phyloP scores from a whole-genome alignment of 2,888 invertebrate genomes.

The Ceraclea dissimilis region DNA sequence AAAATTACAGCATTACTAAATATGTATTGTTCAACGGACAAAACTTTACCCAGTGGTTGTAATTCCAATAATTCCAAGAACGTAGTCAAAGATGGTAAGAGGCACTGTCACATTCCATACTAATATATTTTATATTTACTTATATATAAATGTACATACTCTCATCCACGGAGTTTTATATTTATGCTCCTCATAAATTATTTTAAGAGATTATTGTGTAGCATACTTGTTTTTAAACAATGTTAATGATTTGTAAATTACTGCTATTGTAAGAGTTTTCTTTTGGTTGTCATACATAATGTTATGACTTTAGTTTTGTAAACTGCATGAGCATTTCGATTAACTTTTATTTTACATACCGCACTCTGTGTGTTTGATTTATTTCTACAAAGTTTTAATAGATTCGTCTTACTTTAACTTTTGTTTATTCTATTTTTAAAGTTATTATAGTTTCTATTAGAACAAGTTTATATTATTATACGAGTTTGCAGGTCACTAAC shows the following conservation, averaged over 20 bases:
- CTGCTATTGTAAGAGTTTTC: too few relatives aligned
- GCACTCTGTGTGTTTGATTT: not conserved
- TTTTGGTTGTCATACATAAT: too few relatives aligned
- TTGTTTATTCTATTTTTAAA: too few relatives aligned
- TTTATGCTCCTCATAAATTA: not conserved
- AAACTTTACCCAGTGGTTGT: conserved; percentile 66
- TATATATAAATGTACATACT: too few relatives aligned
- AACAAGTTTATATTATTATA: conserved; percentile 1
- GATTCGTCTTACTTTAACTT: too few relatives aligned
- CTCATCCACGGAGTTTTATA: not conserved
- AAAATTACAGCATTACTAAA: conserved; percentile 36
- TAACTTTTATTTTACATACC: not conserved
- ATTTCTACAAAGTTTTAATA: not conserved
- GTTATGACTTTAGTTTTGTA: conserved; percentile 1
- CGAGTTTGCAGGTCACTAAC: conserved; percentile 19
- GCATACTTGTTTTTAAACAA: not conserved
- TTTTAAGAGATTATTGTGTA: too few relatives aligned
- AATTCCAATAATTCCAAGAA: conserved; percentile 62
- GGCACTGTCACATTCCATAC: conserved; percentile 20
- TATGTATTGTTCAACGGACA: conserved; percentile 71
- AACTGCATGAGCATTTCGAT: not conserved
- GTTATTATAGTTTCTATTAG: too few relatives aligned
- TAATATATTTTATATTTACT: conserved; percentile 17
- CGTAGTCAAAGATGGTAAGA: conserved; percentile 69
- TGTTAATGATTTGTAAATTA: not conserved